A percentile compares a stretch with the other conserved stretches of the same genome.
phyloP scores from a whole-genome alignment of 2,888 invertebrate species.

The Rhagonycha lutea region DNA sequence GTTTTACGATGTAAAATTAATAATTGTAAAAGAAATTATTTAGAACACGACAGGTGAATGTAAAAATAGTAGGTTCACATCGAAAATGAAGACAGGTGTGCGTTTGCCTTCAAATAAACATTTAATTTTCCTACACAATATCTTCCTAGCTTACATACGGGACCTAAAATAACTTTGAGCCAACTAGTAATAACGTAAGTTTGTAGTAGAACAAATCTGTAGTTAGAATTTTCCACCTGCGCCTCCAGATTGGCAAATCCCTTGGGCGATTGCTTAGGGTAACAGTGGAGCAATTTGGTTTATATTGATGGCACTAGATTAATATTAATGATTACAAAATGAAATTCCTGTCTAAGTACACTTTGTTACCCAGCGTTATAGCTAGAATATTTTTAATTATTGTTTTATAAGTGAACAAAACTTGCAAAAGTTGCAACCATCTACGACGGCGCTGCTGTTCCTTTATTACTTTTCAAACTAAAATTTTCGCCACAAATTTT shows the following conservation, averaged over 20 bases:
- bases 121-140: slow-evolving; percentile 29
- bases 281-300: slow-evolving; percentile 48
- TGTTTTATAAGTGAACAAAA: slow-evolving; percentile 32
- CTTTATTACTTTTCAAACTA: neutral
- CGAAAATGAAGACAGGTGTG: slow-evolving; percentile 14
- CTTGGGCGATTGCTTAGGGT: slow-evolving; percentile 35
- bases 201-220: slow-evolving; percentile 20
- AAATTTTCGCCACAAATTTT: neutral
- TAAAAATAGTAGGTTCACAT: slow-evolving; percentile 8
- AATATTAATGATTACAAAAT: slow-evolving; percentile 54
- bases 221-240: neutral
- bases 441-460: neutral
- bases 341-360: slow-evolving; percentile 51
- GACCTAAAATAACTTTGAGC: slow-evolving; percentile 42
- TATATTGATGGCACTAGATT: slow-evolving; percentile 55
- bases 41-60: slow-evolving; percentile 9
- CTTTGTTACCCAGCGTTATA: slow-evolving; percentile 45
- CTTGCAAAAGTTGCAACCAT: neutral
- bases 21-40: neutral
- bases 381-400: slow-evolving; percentile 48
- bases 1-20: neutral
- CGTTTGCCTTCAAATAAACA: slow-evolving; percentile 14
- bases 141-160: slow-evolving; percentile 40
- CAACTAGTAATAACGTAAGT: slow-evolving; percentile 33
- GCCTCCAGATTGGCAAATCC: slow-evolving; percentile 4